Base-by-base conservation (phyloP, 2,113 vertebrate species). In the Lepus europaeus region DNA sequence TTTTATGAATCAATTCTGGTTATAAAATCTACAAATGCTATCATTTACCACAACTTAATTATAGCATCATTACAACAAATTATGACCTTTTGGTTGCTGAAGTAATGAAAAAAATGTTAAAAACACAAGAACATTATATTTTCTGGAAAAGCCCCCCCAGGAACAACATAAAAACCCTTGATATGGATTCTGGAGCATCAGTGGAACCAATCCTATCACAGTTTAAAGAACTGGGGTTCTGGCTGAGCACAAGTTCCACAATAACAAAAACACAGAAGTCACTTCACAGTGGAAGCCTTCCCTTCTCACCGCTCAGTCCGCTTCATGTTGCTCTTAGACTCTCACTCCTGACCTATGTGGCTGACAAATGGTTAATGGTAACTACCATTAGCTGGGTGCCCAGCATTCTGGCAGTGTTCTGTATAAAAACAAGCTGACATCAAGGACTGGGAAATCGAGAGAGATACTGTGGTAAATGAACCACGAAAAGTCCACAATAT, bases 61-160 rank as follows among this genome's bases (percentile, higher is more conserved):
- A 96, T 9, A 39, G 82, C 82, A 92, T 95, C 97, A 96, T 95
- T 97, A 94, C 25, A 95, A 87, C 94, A 97, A 97, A 97, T 94
- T 95, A 87, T 95, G 96, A 97, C 39, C 89, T 97, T 97, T n/a
- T 96, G 98, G 99, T 98, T 97, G 97, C 97, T 98, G 98, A 95
- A 74, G 92, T 96, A 93, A 76, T 25, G 51, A 53, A 95, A 89
- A 93, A 82, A 83, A 90, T 3, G 59, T 83, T 70, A 87, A 80
- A 95, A 95, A 93, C 36, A 81, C 72, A 87, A 76, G 83, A 93
- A 64, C 79, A 49, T 82, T 49, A 49, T 33, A 63, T 33, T 33
- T 5, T 53, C 63, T 53, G 87, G 76, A 20, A 79, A 8, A 23
- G 45, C 59, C 2, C 56, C 56, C n/a, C 53, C 13, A 77, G 39